Evolutionary conservation across 2,888 invertebrate genomes (phyloP), one percentile per base, ranked within the genome.

Genomic region (Junonia oenone): DNA sequence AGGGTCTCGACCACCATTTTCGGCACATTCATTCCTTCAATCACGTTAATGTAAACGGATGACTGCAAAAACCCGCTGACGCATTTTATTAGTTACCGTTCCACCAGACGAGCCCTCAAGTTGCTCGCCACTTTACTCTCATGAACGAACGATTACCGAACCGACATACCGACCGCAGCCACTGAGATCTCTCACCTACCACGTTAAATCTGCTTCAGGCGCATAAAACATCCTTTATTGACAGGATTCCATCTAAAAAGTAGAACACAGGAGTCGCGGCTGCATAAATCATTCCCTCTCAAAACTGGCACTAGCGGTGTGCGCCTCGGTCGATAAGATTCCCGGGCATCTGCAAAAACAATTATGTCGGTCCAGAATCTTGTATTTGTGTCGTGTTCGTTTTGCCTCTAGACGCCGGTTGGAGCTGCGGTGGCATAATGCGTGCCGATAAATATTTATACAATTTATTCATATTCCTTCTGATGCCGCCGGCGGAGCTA

Each of bases 401-500:
- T 78, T 79, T 76, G 76, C 64, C 74, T 74, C 68, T 72, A 75
- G 71, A 75, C 76, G 70, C 72, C 73, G 76, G 66, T 62, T 51
- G 69, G 73, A 69, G 59, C 45, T 50, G 70, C 73, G 67, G 72
- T 72, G 73, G 77, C 75, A 83, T 81, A 79, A 83, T 81, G 80
- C 75, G 74, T 73, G 75, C 72, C 71, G 78, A 81, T 85, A 83
- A 83, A 89, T 88, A 85, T 88, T 88, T 83, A 86, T 87, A 76
- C 76, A 82, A 83, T 85, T 85, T 83, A 87, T 86, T 85, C 83
- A 84, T 86, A 83, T 83, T 79, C 68, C 67, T 58, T 55, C 45
- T 53, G 57, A 54, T 55, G 56, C 55, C 61, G 59, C 62, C 61
- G 55, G 56, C 53, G 61, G 45, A 56, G 56, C 38, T 59, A 52